These are phyloP conservation scores for Gnathonemus echidnorhynchus DNA, from an alignment of 2,113 vertebrate genomes.

Conservation along the genomic window DNA sequence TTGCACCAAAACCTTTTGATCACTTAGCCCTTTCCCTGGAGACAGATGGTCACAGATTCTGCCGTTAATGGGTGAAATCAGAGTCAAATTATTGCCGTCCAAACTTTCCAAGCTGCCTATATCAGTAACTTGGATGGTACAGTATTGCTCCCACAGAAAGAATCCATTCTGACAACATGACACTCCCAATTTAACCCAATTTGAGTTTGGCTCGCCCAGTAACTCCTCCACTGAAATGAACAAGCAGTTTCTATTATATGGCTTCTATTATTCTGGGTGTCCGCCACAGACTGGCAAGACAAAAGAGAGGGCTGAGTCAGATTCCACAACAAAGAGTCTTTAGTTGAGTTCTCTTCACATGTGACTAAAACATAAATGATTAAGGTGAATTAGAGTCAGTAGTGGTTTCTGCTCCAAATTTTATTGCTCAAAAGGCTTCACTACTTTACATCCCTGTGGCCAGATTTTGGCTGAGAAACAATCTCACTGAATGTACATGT, in stretches of 20 bases:
- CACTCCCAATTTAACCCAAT: conserved; percentile 7
- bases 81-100: neutral
- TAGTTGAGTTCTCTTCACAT: neutral
- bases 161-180: conserved; percentile 7
- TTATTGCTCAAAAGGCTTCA: neutral
- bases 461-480: neutral
- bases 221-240: neutral
- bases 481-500: neutral
- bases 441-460: neutral
- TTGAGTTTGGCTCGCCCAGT: neutral
- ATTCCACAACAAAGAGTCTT: conserved; percentile 6
- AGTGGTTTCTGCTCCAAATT: neutral
- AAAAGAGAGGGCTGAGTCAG: neutral
- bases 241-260: neutral
- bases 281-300: neutral
- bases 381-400: neutral
- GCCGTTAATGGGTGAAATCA: neutral
- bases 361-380: neutral
- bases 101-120: neutral
- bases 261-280: conserved; percentile 2
- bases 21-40: neutral
- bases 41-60: neutral
- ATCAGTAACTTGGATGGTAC: conserved; percentile 1
- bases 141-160: conserved; percentile 7
- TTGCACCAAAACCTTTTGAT: neutral